phyloP scores from a whole-genome alignment of 2,888 invertebrate species.

The Dioctria rufipes region DNA sequence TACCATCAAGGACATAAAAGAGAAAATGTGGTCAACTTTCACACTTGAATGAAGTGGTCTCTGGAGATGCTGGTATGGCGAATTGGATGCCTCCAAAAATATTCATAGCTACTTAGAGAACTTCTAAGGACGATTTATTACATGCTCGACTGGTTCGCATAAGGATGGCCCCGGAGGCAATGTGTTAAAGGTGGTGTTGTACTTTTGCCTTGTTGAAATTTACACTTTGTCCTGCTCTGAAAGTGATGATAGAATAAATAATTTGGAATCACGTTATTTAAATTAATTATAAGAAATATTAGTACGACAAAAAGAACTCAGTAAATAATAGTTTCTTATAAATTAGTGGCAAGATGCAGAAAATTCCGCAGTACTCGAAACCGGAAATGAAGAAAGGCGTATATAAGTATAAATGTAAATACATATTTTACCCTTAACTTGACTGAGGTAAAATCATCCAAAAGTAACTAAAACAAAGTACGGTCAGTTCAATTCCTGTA shows the following conservation, averaged over 20 bases:
- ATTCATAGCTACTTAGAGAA: constrained; percentile 59
- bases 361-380: no score
- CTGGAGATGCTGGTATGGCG: constrained; percentile 57
- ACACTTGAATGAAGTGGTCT: constrained; percentile 59
- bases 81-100: constrained; percentile 58
- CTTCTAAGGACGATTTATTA: constrained; percentile 58
- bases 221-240: constrained; percentile 9
- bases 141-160: constrained; percentile 52
- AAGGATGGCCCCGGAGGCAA: constrained; percentile 26
- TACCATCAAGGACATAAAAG: constrained; percentile 59
- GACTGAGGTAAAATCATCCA: no score
- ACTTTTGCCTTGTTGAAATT: constrained; percentile 28
- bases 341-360: no score
- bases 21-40: constrained; percentile 59
- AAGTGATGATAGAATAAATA: constrained; percentile 27
- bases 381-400: no score
- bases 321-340: no score
- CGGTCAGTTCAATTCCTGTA: no score
- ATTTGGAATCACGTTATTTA: constrained; percentile 17
- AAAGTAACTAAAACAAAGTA: no score
- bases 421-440: no score
- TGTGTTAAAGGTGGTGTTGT: constrained; percentile 28
- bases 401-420: no score
- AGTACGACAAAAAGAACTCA: not conserved
- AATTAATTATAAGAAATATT: constrained; percentile 3